phyloP scores from a whole-genome alignment of 2,113 vertebrate species.

The Forbesichthys agassizii region DNA sequence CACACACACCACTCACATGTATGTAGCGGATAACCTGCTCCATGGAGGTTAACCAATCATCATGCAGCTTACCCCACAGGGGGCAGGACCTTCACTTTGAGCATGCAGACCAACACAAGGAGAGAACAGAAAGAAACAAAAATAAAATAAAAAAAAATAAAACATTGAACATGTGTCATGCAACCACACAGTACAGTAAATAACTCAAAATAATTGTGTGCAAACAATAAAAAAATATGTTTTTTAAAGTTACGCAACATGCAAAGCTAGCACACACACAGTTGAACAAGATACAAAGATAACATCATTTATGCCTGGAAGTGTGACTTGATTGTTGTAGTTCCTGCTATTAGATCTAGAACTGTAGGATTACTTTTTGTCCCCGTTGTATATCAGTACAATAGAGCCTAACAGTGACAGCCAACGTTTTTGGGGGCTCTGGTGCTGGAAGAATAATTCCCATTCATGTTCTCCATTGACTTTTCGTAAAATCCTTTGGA shows the following conservation, averaged over 20 bases:
- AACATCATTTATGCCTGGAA: background rate
- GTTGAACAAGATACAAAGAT: background rate
- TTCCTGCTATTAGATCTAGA: too few species aligned
- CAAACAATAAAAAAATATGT: slow-evolving; percentile 20
- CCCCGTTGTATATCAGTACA: too few species aligned
- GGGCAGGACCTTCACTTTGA: slow-evolving; percentile 15
- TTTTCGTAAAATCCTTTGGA: too few species aligned
- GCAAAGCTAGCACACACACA: slow-evolving; percentile 2
- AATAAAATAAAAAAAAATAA: background rate
- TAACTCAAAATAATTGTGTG: slow-evolving; percentile 33
- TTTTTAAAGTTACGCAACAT: background rate
- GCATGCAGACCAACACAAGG: slow-evolving; percentile 40
- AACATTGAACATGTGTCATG: slow-evolving; percentile 19
- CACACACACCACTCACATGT: slow-evolving; percentile 34
- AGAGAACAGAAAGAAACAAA: background rate
- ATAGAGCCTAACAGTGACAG: too few species aligned
- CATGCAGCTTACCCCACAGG: slow-evolving; percentile 47
- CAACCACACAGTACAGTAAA: slow-evolving; percentile 21
- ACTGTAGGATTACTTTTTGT: too few species aligned
- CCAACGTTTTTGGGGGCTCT: too few species aligned
- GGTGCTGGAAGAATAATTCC: too few species aligned
- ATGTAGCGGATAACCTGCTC: slow-evolving; percentile 9
- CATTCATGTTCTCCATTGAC: too few species aligned
- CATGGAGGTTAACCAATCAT: slow-evolving; percentile 22
- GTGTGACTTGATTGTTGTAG: background rate